Evolutionary conservation across 2,888 invertebrate species (phyloP).

Genomic region (Dusona sp.): DNA sequence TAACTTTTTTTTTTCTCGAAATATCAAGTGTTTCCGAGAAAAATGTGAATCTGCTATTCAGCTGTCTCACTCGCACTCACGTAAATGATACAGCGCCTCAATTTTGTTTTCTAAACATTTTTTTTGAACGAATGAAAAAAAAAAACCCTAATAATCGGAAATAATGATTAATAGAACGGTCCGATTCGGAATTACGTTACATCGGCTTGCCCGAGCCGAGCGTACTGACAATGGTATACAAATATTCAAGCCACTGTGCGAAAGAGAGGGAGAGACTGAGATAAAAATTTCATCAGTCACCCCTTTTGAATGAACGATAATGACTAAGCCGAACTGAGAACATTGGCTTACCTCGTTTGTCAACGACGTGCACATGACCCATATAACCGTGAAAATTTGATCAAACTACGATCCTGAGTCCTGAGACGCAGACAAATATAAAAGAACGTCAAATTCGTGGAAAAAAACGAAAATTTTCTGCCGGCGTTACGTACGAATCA

Average conservation of each 20-base stretch:
- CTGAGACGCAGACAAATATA: background rate
- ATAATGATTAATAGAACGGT: background rate
- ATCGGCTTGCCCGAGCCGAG: background rate
- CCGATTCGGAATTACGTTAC: background rate
- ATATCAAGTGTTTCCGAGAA: too few relatives aligned
- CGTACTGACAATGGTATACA: background rate
- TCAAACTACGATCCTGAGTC: slow-evolving; percentile 1
- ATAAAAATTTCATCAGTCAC: background rate
- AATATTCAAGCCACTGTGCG: background rate
- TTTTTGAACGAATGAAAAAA: background rate
- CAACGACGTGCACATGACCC: slow-evolving; percentile 65
- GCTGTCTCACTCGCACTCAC: too few relatives aligned
- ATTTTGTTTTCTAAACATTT: background rate
- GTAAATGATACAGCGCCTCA: too few relatives aligned
- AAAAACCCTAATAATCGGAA: background rate
- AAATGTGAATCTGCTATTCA: too few relatives aligned
- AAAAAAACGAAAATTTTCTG: slow-evolving; percentile 12
- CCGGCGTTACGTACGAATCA: background rate
- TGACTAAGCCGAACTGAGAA: background rate
- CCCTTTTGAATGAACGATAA: background rate
- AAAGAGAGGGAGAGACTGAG: background rate
- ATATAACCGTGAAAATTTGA: slow-evolving; percentile 21
- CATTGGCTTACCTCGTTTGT: slow-evolving; percentile 58
- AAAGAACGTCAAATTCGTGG: background rate
- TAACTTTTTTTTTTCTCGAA: too few relatives aligned